These are phyloP conservation scores for Mechanitis mazaeus DNA, from an alignment of 2,888 invertebrate species.

Conservation along the genomic window DNA sequence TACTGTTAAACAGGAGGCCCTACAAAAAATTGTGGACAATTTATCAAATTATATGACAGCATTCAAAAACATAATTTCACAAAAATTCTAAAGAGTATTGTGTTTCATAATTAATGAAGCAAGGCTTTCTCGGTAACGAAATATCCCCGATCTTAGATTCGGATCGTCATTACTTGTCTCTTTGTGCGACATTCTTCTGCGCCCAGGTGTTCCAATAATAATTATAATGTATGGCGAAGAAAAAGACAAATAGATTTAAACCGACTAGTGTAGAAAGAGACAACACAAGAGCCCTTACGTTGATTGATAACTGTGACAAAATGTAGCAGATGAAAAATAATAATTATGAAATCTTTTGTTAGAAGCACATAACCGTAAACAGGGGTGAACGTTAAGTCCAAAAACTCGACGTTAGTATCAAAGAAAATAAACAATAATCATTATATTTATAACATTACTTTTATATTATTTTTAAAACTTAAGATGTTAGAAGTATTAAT, in stretches of 20 bases:
- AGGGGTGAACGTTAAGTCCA: conserved; percentile 50
- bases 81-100: conserved; percentile 70
- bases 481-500: too few relatives aligned
- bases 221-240: conserved; percentile 62
- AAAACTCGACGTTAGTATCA: conserved; percentile 10
- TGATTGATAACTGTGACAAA: conserved; percentile 79
- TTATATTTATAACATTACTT: neutral
- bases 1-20: conserved; percentile 51
- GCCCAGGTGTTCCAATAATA: conserved; percentile 76
- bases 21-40: conserved; percentile 45
- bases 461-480: too few relatives aligned
- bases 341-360: conserved; percentile 75
- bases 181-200: conserved; percentile 76
- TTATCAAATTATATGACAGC: conserved; percentile 72
- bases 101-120: conserved; percentile 77
- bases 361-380: conserved; percentile 61
- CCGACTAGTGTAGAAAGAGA: conserved; percentile 42
- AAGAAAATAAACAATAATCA: neutral
- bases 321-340: conserved; percentile 77
- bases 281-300: conserved; percentile 55
- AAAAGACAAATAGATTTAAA: conserved; percentile 45
- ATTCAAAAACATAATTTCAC: conserved; percentile 67
- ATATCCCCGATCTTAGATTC: conserved; percentile 73
- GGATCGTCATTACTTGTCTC: conserved; percentile 73
- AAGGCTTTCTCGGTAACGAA: conserved; percentile 74